Percentiles rank a stretch among this genome's conserved stretches.
Conservation (phyloP, 2,888 invertebrate genomes). For the Cephus pulcher region DNA sequence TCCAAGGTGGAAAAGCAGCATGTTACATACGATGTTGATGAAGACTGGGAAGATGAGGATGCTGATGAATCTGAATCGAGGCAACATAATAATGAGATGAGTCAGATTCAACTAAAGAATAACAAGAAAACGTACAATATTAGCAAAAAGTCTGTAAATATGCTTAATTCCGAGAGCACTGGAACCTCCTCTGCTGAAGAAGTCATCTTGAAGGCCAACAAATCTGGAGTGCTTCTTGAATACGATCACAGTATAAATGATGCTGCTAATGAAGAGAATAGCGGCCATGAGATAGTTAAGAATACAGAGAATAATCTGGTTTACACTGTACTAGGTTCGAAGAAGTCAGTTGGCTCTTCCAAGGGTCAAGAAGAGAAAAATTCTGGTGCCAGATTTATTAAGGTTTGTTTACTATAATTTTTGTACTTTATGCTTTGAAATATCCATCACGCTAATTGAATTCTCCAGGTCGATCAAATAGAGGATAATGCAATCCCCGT, state of each 20-base stretch:
- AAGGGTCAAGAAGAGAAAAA: conserved; percentile 36
- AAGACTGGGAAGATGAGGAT: conserved; percentile 63
- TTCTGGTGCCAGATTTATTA: conserved; percentile 43
- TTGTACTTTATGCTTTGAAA: background rate
- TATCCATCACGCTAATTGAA: background rate
- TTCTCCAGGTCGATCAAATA: conserved; percentile 33
- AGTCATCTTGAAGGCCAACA: background rate
- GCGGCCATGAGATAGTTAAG: conserved; percentile 54
- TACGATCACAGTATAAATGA: conserved; percentile 28
- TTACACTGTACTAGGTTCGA: conserved; percentile 61
- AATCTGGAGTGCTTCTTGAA: conserved; percentile 1
- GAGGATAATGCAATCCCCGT: conserved; percentile 56
- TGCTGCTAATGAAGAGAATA: conserved; percentile 31
- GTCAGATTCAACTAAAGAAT: background rate
- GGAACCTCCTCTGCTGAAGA: background rate
- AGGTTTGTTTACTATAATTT: conserved; percentile 36
- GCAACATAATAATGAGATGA: background rate
- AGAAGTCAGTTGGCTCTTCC: conserved; percentile 43
- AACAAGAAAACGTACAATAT: background rate
- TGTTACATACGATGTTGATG: conserved; percentile 55
- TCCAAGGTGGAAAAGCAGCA: conserved; percentile 31
- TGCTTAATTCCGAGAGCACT: background rate
- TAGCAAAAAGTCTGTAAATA: background rate
- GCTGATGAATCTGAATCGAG: conserved; percentile 28
- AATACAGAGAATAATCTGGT: conserved; percentile 60